Evolutionary conservation across 2,888 invertebrate genomes (phyloP).

Genomic region (Ypsolopha scabrella): DNA sequence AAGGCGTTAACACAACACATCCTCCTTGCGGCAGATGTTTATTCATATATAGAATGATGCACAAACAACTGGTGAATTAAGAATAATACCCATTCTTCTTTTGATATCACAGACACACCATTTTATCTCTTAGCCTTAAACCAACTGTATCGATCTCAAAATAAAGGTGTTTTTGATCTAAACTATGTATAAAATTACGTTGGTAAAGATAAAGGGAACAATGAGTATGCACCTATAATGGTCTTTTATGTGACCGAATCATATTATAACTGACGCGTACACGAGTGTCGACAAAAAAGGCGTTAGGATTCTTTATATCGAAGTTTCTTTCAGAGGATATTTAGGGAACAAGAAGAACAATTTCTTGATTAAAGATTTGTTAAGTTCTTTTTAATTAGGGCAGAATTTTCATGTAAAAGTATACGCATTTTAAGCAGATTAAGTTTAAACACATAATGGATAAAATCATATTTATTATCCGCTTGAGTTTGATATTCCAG

Average conservation of each 20-base stretch:
- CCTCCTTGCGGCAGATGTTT: conserved; percentile 48
- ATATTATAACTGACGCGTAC: conserved; percentile 47
- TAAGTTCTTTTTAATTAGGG: too few species aligned
- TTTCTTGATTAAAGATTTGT: too few species aligned
- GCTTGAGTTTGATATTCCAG: too few species aligned
- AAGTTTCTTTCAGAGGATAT: not conserved
- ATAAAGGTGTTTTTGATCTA: not conserved
- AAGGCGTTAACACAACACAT: conserved; percentile 17
- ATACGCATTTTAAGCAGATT: too few species aligned
- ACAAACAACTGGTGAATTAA: conserved; percentile 19
- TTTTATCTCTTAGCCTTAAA: too few species aligned
- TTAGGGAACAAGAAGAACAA: too few species aligned
- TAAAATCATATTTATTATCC: too few species aligned
- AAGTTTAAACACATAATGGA: too few species aligned
- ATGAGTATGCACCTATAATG: not conserved
- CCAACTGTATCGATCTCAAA: not conserved
- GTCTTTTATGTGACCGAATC: conserved; percentile 25
- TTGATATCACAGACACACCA: too few species aligned
- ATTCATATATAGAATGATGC: conserved; percentile 22
- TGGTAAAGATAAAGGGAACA: not conserved
- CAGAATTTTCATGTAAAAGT: too few species aligned
- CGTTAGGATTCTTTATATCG: too few species aligned
- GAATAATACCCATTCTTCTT: conserved; percentile 25
- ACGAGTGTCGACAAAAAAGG: conserved; percentile 11
- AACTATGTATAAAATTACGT: not conserved